Evolutionary conservation across 2,888 invertebrate genomes (phyloP).

Genomic region (Nasonovia ribisnigri): DNA sequence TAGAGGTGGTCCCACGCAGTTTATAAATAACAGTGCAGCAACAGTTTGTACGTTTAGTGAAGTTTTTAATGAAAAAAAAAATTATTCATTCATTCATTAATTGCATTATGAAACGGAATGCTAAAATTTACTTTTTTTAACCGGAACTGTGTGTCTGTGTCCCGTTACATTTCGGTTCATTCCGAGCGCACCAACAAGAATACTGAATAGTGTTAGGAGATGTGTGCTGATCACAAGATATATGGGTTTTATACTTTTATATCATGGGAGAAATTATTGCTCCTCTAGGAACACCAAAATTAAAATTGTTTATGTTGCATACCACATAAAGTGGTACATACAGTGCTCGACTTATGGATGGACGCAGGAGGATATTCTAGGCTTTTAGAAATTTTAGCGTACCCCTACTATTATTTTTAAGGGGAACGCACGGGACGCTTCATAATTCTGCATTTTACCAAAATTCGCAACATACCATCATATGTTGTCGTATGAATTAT

Average conservation of each 20-base stretch:
- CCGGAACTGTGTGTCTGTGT: not conserved
- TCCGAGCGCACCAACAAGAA: not conserved
- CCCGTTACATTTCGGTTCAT: not conserved
- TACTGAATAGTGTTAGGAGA: not conserved
- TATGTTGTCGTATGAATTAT: too few species aligned
- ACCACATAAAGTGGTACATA: too few species aligned
- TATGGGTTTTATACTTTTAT: not conserved
- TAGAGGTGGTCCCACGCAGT: not conserved
- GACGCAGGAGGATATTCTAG: too few species aligned
- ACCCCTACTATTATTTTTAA: too few species aligned
- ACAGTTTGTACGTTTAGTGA: not conserved
- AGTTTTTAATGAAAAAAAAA: not conserved
- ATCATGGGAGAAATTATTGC: not conserved
- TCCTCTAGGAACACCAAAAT: too few species aligned
- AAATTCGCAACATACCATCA: too few species aligned
- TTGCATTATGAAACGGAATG: not conserved
- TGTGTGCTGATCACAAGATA: not conserved
- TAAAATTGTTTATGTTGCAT: too few species aligned
- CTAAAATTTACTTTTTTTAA: not conserved
- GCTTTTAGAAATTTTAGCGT: too few species aligned
- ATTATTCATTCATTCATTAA: not conserved
- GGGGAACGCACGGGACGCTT: too few species aligned
- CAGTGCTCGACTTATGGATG: too few species aligned
- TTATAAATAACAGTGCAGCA: constrained; percentile 2
- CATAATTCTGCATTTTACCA: too few species aligned